Evolutionary conservation across 2,888 invertebrate genomes (phyloP).

Genomic region (Machimus rusticus): DNA sequence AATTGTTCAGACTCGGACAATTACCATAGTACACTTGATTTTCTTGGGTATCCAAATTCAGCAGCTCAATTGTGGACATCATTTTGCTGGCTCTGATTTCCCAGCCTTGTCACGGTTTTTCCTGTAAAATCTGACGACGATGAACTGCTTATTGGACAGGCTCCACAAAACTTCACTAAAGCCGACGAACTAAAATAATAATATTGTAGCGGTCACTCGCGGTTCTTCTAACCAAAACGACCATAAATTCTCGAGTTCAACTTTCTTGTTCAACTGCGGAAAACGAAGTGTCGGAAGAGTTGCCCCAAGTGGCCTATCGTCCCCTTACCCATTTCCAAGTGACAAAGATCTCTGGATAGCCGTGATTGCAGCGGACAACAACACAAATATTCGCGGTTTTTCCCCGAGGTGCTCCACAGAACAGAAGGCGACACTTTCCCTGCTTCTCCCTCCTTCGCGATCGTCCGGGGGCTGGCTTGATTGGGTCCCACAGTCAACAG

Average conservation of each 20-base stretch:
- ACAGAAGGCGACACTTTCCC: background rate
- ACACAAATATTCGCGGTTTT: conserved; percentile 27
- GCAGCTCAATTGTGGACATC: conserved; percentile 41
- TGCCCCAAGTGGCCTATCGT: background rate
- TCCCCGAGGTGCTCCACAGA: background rate
- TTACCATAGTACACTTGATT: conserved; percentile 46
- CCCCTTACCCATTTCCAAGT: conserved; percentile 41
- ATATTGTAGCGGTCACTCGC: background rate
- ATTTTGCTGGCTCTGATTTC: conserved; percentile 8
- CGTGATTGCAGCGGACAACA: background rate
- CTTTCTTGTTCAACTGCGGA: background rate
- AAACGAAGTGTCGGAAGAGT: background rate
- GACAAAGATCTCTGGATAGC: background rate
- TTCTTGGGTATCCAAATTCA: conserved; percentile 44
- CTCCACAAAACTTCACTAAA: background rate
- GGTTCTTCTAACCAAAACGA: background rate
- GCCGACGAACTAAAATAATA: background rate
- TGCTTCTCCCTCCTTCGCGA: background rate
- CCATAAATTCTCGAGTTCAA: background rate
- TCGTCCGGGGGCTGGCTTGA: background rate
- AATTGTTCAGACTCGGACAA: background rate
- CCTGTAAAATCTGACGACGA: background rate
- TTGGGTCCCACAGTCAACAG: background rate
- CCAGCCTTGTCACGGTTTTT: background rate
- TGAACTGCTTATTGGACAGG: background rate